Evolutionary conservation across 2,888 invertebrate genomes (phyloP), one percentile per base, ranked within the genome.

Genomic region (Biston betularia): DNA sequence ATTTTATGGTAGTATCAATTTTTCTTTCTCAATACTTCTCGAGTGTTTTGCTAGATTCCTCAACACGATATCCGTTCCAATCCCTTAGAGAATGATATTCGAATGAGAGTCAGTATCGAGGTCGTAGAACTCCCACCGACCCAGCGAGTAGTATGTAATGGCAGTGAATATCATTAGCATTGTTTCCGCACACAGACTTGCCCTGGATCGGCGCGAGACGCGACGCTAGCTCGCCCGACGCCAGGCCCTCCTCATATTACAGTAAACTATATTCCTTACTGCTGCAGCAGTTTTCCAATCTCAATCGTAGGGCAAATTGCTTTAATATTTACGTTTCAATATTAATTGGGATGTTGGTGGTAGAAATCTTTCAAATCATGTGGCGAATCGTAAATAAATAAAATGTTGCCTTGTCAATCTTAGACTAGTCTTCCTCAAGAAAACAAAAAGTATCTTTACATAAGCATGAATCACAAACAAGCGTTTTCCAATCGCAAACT

Each of bases 131-230:
- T 40, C 40, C 53, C 44, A 11, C 44, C 44, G 24, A 6, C 55
- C 12, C 45, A 55, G 57, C 12, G 50, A 55, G 57, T 68, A 69
- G 68, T 54, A 12, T 63, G 68, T 61, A 56, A 62, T 65, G 71
- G 59, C 72, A 64, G 67, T 71, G 68, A 73, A 72, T 75, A 78
- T 77, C 72, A 82, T 77, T 76, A 80, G 81, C 81, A 72, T 75
- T 79, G 83, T 90, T 90, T 89, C 83, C 88, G 86, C 82, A 88
- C 90, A 88, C 91, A 91, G 91, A 91, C 90, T 82, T 91, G 88
- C 87, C 89, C 77, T 91, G 91, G 91, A 88, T 89, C 79, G 91
- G 90, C 85, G 90, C 88, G 84, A 84, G 90, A 80, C 90, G 90
- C 82, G 90, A 89, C 73, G 88, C 88, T 84, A 88, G 86, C 87